Percentiles rank a stretch among this genome's conserved stretches.
Evolutionary conservation across 2,888 invertebrate species (phyloP).

Genomic region (Philopedon plagiatum): DNA sequence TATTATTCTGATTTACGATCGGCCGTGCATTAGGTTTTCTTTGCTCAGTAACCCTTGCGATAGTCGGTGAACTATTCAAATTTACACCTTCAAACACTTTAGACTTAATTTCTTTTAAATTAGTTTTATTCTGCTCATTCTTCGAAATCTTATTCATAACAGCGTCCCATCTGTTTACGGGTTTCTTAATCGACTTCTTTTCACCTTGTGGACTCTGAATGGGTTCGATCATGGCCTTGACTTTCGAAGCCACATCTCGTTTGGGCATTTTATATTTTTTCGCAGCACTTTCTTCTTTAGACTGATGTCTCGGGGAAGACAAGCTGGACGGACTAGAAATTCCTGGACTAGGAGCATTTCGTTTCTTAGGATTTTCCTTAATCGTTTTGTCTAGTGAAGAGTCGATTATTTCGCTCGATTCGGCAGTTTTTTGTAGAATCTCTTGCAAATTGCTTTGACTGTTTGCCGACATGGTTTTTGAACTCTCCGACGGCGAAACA

Average conservation of each 20-base stretch:
- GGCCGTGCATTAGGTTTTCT: constrained; percentile 53
- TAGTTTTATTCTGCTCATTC: constrained; percentile 80
- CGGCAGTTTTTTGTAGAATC: constrained; percentile 51
- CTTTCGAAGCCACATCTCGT: constrained; percentile 82
- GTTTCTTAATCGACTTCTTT: constrained; percentile 71
- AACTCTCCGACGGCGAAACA: constrained; percentile 77
- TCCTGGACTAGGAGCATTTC: constrained; percentile 62
- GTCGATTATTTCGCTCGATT: constrained; percentile 20
- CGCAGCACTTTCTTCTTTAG: constrained; percentile 72
- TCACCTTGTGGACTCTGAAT: constrained; percentile 71
- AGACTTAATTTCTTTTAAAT: constrained; percentile 89
- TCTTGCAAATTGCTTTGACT: constrained; percentile 67
- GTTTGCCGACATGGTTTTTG: constrained; percentile 72
- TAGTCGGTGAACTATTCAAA: constrained; percentile 46
- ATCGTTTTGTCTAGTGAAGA: constrained; percentile 45
- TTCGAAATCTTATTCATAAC: constrained; percentile 88
- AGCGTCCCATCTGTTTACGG: constrained; percentile 84
- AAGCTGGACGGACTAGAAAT: constrained; percentile 62
- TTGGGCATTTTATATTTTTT: constrained; percentile 86
- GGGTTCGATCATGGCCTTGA: constrained; percentile 80
- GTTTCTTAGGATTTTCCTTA: constrained; percentile 58
- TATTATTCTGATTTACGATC: constrained; percentile 57
- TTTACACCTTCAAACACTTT: constrained; percentile 71
- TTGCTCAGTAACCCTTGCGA: constrained; percentile 36
- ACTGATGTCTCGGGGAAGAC: constrained; percentile 60